These are phyloP conservation scores for Mylabris sibirica DNA, from an alignment of 2,888 invertebrate species.

Conservation along the genomic window DNA sequence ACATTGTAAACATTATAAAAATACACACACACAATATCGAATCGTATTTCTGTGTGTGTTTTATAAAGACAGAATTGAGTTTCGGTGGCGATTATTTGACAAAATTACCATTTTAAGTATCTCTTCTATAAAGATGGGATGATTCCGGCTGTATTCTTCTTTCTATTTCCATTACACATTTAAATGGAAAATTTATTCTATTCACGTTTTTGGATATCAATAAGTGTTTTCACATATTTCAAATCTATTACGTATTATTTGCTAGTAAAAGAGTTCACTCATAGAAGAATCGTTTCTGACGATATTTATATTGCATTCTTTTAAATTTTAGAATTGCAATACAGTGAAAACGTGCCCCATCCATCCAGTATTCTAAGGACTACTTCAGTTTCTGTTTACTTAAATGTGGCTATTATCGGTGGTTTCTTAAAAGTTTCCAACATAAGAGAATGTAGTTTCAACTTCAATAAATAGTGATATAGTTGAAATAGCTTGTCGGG, in stretches of 20 bases:
- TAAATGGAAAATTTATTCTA: conserved; percentile 29
- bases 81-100: conserved; percentile 18
- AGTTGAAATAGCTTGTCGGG: not conserved
- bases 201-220: conserved; percentile 28
- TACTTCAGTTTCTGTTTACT: not conserved
- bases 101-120: conserved; percentile 32
- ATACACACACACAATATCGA: not conserved
- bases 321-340: not conserved
- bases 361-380: no score
- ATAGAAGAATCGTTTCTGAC: not conserved
- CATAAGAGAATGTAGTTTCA: not conserved
- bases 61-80: conserved; percentile 14
- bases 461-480: conserved; percentile 7
- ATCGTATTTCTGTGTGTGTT: not conserved
- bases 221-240: conserved; percentile 26
- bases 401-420: not conserved
- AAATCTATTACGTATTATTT: conserved; percentile 16
- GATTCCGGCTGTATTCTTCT: conserved; percentile 11
- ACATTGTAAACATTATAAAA: conserved; percentile 20
- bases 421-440: not conserved
- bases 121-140: conserved; percentile 5
- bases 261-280: not conserved
- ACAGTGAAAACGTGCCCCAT: no score
- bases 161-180: conserved; percentile 29
- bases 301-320: not conserved